These are phyloP conservation scores for Drosophila lowei DNA, from an alignment of 1,140 invertebrate genomes.

Conservation along the genomic window DNA sequence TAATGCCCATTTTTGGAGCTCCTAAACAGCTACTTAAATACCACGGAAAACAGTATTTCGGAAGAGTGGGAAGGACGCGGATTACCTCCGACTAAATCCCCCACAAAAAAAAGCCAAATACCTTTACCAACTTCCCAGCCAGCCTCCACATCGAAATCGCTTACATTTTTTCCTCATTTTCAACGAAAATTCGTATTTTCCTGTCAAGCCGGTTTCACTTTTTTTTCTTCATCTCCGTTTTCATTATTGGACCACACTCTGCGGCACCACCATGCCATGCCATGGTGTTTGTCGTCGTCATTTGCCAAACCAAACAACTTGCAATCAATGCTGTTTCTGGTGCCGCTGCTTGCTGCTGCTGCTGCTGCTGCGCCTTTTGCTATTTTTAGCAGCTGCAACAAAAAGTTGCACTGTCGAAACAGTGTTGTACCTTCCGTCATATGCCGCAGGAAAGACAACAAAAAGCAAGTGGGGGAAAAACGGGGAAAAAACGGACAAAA, in stretches of 20 bases:
- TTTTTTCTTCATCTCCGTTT: slow-evolving; percentile 38
- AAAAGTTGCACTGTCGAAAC: slow-evolving; percentile 54
- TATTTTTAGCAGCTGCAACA: slow-evolving; percentile 70
- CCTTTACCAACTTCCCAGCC: slow-evolving; percentile 11
- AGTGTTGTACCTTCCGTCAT: slow-evolving; percentile 63
- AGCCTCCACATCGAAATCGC: slow-evolving; percentile 27
- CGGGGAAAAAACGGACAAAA: slow-evolving; percentile 3
- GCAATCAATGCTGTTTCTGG: slow-evolving; percentile 59
- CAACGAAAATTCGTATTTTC: slow-evolving; percentile 76
- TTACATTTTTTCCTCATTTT: slow-evolving; percentile 75
- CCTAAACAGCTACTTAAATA: slow-evolving; percentile 9
- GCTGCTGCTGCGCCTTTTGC: slow-evolving; percentile 51
- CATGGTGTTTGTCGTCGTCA: slow-evolving; percentile 28
- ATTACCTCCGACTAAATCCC: too few species aligned
- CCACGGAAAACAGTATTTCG: too few species aligned
- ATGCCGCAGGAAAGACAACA: slow-evolving; percentile 27
- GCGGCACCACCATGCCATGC: slow-evolving; percentile 23
- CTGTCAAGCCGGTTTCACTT: slow-evolving; percentile 74
- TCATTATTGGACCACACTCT: slow-evolving; percentile 71
- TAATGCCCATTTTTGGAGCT: slow-evolving; percentile 12
- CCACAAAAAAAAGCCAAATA: slow-evolving; percentile 14
- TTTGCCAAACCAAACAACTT: slow-evolving; percentile 75
- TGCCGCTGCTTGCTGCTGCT: slow-evolving; percentile 23
- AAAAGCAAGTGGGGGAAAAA: neutral
- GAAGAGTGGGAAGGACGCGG: too few species aligned